Evolutionary conservation across 1,140 invertebrate genomes (phyloP).

Genomic region (Pseudomyrmex concolor): DNA sequence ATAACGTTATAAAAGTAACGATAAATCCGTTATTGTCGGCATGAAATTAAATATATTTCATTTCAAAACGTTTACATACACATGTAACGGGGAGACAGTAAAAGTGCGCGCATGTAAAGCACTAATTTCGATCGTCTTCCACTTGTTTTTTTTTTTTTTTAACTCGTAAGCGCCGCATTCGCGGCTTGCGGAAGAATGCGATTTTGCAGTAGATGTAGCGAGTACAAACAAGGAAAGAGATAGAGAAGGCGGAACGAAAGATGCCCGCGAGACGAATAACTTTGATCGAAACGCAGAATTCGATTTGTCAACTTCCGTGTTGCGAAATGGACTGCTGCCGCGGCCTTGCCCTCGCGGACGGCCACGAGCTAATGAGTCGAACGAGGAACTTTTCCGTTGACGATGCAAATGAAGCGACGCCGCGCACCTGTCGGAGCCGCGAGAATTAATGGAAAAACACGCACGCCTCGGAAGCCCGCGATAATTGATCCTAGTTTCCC

Average conservation of each 20-base stretch:
- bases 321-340: conserved; percentile 71
- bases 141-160: not conserved
- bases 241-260: not conserved
- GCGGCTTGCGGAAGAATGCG: too few species aligned
- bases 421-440: conserved; percentile 7
- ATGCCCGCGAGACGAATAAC: conserved; percentile 14
- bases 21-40: not conserved
- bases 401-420: conserved; percentile 73
- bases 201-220: too few species aligned
- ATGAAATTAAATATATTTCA: not conserved
- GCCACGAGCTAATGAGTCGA: conserved; percentile 76
- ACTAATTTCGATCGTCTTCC: not conserved
- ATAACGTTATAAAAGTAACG: not conserved
- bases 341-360: conserved; percentile 21
- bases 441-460: conserved; percentile 51
- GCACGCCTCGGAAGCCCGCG: conserved; percentile 17
- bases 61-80: not conserved
- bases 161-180: not conserved
- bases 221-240: not conserved
- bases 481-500: conserved; percentile 53
- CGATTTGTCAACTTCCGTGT: conserved; percentile 75
- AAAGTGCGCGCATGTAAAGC: not conserved
- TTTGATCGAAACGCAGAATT: conserved; percentile 48
- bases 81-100: not conserved
- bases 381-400: conserved; percentile 75